Evolutionary conservation across 2,888 invertebrate species (phyloP).

Genomic region (Shargacucullia verbasci): DNA sequence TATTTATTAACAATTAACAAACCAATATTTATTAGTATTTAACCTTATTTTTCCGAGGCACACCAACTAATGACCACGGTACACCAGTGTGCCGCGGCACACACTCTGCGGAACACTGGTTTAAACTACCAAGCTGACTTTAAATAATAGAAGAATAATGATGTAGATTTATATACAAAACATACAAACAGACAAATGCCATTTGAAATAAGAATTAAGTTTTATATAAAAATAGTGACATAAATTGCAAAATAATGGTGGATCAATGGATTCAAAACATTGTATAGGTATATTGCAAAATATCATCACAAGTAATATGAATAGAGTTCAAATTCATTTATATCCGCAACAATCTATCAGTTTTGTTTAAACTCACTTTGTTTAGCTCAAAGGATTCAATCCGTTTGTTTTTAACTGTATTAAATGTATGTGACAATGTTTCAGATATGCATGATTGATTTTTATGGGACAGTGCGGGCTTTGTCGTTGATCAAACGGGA

Average conservation of each 20-base stretch:
- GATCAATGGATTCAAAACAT: conserved; percentile 15
- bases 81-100: too few species aligned
- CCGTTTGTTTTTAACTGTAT: conserved; percentile 28
- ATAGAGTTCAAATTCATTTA: conserved; percentile 43
- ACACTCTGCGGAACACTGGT: too few species aligned
- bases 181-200: neutral
- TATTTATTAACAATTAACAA: too few species aligned
- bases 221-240: conserved; percentile 17
- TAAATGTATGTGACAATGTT: conserved; percentile 26
- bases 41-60: too few species aligned
- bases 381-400: conserved; percentile 37
- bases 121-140: too few species aligned
- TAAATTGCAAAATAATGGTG: conserved; percentile 17
- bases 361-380: conserved; percentile 31
- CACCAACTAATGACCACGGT: too few species aligned
- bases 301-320: conserved; percentile 51
- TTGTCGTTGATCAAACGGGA: too few species aligned
- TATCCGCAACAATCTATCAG: conserved; percentile 26
- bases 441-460: conserved; percentile 15
- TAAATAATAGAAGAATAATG: too few species aligned
- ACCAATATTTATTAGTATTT: too few species aligned
- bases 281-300: conserved; percentile 38
- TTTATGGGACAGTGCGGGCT: neutral
- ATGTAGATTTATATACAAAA: too few species aligned
- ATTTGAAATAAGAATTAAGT: neutral